Percentiles rank a stretch among this genome's conserved stretches.
Evolutionary conservation across 1,140 invertebrate species (phyloP).

Genomic region (Cyrtorhinus lividipennis): DNA sequence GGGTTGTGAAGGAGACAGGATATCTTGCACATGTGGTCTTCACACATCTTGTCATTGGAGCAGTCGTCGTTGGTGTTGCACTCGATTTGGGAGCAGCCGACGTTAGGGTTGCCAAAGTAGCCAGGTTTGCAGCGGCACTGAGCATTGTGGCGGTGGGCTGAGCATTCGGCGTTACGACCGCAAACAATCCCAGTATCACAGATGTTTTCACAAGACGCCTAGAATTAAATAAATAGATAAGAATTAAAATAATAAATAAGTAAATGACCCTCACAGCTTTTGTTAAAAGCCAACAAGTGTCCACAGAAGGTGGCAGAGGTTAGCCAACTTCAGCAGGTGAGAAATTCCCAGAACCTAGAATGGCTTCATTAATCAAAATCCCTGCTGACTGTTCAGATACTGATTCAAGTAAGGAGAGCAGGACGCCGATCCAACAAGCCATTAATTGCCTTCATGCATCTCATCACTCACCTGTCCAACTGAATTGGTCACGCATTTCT

Average conservation of each 20-base stretch:
- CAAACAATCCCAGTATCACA: conserved; percentile 53
- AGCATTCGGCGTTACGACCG: conserved; percentile 65
- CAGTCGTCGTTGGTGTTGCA: conserved; percentile 56
- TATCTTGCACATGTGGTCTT: conserved; percentile 64
- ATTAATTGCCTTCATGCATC: too few species aligned
- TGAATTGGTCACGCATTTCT: conserved; percentile 50
- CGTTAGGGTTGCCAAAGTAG: conserved; percentile 60
- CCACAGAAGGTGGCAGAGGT: neutral
- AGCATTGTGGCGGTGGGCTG: conserved; percentile 48
- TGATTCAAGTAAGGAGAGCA: neutral
- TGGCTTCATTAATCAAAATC: neutral
- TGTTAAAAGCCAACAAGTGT: neutral
- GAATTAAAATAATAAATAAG: neutral
- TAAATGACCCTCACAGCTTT: too few species aligned
- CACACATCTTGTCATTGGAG: conserved; percentile 64
- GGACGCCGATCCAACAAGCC: too few species aligned
- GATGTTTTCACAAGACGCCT: conserved; percentile 51
- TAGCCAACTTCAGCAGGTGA: neutral
- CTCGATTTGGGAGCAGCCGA: conserved; percentile 62
- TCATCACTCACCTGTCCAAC: conserved; percentile 38
- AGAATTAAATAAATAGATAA: conserved; percentile 13
- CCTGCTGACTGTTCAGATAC: neutral
- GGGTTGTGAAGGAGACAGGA: conserved; percentile 64
- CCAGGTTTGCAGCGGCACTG: conserved; percentile 60
- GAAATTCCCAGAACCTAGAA: too few species aligned